Conservation (phyloP, 2,113 vertebrate species). For the Enhydra lutris region DNA sequence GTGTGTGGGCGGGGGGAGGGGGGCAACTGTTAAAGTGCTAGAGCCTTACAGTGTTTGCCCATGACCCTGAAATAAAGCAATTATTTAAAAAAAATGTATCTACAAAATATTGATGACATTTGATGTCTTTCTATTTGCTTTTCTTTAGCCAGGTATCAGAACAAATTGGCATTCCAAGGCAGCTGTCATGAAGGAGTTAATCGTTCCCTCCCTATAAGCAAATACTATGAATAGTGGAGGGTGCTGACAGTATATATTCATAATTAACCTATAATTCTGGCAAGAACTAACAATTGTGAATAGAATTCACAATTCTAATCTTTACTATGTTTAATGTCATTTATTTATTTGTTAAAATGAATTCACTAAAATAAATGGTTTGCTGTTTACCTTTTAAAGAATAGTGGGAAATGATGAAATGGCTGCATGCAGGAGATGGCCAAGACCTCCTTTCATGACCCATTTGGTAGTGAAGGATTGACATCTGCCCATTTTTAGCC, state of each 20-base stretch:
- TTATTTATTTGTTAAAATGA: not conserved
- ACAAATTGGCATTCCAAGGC: not conserved
- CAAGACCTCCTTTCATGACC: not conserved
- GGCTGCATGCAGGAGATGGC: not conserved
- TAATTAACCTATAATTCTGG: not conserved
- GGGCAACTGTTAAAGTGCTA: not conserved
- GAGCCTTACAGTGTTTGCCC: not conserved
- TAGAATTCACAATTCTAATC: not conserved
- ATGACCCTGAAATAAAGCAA: not conserved
- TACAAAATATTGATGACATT: not conserved
- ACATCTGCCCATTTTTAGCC: not conserved
- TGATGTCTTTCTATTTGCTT: not conserved
- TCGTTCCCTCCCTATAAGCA: not conserved
- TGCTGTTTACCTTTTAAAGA: not conserved
- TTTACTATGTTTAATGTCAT: not conserved
- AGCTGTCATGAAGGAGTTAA: not conserved
- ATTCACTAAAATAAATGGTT: not conserved
- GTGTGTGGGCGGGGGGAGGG: too few relatives aligned
- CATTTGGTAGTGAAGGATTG: not conserved
- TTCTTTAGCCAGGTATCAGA: not conserved
- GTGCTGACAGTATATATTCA: not conserved
- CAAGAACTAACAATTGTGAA: not conserved
- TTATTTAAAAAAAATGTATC: not conserved
- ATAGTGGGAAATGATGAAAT: not conserved
- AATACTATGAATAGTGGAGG: not conserved